These are phyloP conservation scores for Girardinichthys multiradiatus DNA, from an alignment of 2,113 vertebrate genomes.

Conservation along the genomic window DNA sequence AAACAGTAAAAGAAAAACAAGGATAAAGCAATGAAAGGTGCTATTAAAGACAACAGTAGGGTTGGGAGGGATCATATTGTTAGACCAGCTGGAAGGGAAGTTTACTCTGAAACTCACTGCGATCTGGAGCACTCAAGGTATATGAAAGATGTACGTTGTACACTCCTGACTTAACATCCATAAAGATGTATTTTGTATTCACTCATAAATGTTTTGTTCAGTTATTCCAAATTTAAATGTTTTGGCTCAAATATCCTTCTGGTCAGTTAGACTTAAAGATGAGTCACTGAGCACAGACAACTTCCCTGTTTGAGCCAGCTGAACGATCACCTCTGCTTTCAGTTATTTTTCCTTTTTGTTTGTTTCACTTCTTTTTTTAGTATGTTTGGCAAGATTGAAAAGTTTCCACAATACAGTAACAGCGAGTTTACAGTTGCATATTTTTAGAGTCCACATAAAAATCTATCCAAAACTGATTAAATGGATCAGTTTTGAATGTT, in stretches of 20 bases:
- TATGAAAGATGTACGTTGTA: slow-evolving; percentile 12
- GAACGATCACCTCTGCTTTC: slow-evolving; percentile 6
- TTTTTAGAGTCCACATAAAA: neutral
- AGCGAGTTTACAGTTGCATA: no score
- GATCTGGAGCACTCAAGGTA: slow-evolving; percentile 23
- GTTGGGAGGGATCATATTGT: slow-evolving; percentile 30
- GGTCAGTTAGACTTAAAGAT: neutral
- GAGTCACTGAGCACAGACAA: neutral
- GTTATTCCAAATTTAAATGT: neutral
- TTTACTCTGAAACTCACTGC: slow-evolving; percentile 17
- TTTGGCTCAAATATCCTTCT: neutral
- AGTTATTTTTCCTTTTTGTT: neutral
- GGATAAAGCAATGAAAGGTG: slow-evolving; percentile 29
- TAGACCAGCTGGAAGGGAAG: slow-evolving; percentile 27
- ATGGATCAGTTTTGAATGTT: neutral
- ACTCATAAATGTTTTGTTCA: slow-evolving; percentile 7
- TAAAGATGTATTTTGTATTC: neutral
- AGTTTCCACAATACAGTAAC: no score
- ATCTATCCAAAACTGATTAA: slow-evolving; percentile 2
- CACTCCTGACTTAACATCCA: slow-evolving; percentile 1
- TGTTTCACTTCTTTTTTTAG: slow-evolving; percentile 49
- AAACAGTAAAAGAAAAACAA: slow-evolving; percentile 26
- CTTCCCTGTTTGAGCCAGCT: slow-evolving; percentile 1
- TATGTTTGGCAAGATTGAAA: no score
- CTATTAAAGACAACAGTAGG: slow-evolving; percentile 33